phyloP scores from a whole-genome alignment of 2,888 invertebrate species.

The Callimorpha dominula region DNA sequence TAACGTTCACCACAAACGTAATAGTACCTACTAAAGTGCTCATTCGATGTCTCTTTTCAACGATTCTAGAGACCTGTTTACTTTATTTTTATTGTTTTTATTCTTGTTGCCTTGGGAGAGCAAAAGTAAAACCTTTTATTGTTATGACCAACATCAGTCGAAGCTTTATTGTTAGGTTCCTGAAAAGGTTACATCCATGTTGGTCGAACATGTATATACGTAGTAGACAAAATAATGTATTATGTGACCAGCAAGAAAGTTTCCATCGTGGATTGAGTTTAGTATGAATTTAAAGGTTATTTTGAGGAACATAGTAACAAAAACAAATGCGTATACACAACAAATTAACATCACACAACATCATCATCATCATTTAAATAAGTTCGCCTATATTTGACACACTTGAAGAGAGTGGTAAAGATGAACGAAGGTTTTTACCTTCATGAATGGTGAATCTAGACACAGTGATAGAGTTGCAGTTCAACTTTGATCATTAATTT shows the following conservation, averaged over 20 bases:
- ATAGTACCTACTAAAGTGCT: constrained; percentile 27
- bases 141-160: constrained; percentile 45
- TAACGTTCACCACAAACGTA: constrained; percentile 29
- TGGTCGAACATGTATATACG: not conserved
- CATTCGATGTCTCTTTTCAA: constrained; percentile 44
- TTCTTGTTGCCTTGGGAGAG: constrained; percentile 40
- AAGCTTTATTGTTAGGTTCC: constrained; percentile 36
- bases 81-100: constrained; percentile 50
- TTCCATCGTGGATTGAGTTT: not conserved
- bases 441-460: too few species aligned
- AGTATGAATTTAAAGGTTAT: too few species aligned
- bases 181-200: not conserved
- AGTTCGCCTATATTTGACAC: too few species aligned
- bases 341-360: too few species aligned
- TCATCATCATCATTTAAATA: too few species aligned
- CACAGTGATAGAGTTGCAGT: too few species aligned
- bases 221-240: not conserved
- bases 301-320: not conserved
- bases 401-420: too few species aligned
- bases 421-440: too few species aligned
- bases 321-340: not conserved
- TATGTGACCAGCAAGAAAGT: not conserved
- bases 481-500: too few species aligned
- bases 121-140: constrained; percentile 51
- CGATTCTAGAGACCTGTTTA: constrained; percentile 45